These are phyloP conservation scores for Halcyon senegalensis DNA, from an alignment of 2,113 vertebrate species.

Conservation along the genomic window DNA sequence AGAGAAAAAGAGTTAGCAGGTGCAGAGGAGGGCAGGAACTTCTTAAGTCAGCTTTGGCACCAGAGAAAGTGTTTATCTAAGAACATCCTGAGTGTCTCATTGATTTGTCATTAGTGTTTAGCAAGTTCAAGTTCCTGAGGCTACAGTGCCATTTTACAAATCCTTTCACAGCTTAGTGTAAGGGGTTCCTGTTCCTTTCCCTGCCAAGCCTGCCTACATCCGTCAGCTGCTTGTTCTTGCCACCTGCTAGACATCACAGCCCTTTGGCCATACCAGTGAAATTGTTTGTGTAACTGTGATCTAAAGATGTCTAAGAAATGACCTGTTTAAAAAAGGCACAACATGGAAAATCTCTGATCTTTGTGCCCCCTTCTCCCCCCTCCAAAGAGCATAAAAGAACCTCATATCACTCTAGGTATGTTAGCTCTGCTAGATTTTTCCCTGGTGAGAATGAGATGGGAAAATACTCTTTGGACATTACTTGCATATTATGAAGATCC, in stretches of 20 bases:
- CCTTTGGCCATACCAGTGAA: neutral
- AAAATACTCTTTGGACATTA: neutral
- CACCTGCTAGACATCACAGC: conserved; percentile 22
- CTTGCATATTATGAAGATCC: too few species aligned
- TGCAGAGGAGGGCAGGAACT: conserved; percentile 22
- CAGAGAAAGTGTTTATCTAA: neutral
- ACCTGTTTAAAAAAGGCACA: neutral
- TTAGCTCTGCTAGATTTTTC: neutral
- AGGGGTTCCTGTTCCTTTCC: conserved; percentile 1
- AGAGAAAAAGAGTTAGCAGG: conserved; percentile 16
- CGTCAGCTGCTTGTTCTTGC: conserved; percentile 12
- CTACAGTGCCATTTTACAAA: conserved; percentile 38
- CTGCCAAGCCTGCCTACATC: conserved; percentile 18
- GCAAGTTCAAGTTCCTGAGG: conserved; percentile 31
- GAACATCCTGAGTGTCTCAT: conserved; percentile 20
- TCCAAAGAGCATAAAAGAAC: neutral
- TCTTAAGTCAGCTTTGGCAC: conserved; percentile 34
- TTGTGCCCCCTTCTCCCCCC: neutral
- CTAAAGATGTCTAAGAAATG: neutral
- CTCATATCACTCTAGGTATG: neutral
- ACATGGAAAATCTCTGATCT: fast-evolving
- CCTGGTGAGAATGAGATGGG: neutral
- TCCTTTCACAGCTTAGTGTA: conserved; percentile 38
- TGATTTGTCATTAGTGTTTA: conserved; percentile 8
- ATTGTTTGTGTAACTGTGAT: neutral